Evolutionary conservation across 2,113 vertebrate genomes (phyloP), one percentile per base, ranked within the genome.

Genomic region (Colistium nudipinnis): DNA sequence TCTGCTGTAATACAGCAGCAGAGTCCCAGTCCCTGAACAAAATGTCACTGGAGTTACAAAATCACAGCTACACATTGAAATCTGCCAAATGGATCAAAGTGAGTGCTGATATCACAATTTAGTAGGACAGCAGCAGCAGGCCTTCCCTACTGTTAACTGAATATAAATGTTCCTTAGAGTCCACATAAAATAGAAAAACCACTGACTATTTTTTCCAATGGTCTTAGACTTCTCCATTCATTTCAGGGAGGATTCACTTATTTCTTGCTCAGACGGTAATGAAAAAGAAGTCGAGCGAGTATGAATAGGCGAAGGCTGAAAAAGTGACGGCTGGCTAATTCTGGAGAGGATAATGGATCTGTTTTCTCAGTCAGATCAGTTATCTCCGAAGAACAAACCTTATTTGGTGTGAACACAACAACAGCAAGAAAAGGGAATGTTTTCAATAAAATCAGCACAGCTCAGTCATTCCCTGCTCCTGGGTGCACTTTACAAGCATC

Each of bases 401-500:
- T 14, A 43, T 64, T 41, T 54, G 13, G 27, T 10, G 22, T 35
- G 36, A 44, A 70, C 62, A 69, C 43, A 67, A 57, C 39, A 41
- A 31, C 47, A 2, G 39, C 0, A 28, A 39, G 35, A 22, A 27
- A 65, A 70, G 27, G 41, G n/a, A n/a, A n/a, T n/a, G n/a, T n/a
- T n/a, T 55, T 71, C 25, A 71, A 64, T 72, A 65, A n/a, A 74
- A 66, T 82, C 30, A 74, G 14, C 43, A 33, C 12, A 43, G 60
- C 20, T 30, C 55, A 45, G 49, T 49, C 38, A 52, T 4, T 13
- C 39, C 49, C 25, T 47, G 53, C 69, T 70, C 1, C 31, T 44
- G 48, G 57, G 64, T 56, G 22, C 68, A 60, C 45, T 49, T 49
- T 31, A 41, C 43, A 62, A 57, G 62, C 48, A 70, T 68, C 62